Evolutionary conservation across 1,140 invertebrate genomes (phyloP), one percentile per base, ranked within the genome.

Genomic region (Ridgeia piscesae): DNA sequence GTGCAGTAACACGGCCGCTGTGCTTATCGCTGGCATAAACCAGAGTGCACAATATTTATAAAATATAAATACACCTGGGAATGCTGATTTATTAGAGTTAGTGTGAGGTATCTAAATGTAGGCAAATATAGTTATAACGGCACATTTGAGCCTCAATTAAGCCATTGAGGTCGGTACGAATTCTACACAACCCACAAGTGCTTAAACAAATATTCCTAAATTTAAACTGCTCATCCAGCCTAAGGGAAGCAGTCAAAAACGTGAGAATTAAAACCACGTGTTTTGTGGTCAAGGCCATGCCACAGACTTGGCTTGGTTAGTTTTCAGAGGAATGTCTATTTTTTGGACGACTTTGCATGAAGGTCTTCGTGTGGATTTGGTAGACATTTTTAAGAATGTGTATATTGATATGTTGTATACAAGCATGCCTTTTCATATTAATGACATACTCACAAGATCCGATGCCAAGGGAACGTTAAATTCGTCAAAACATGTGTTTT

Each of bases 371-470:
- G 33, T 14, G 14, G 31, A 27, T 90, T 90, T 14, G 33, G 35
- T 90, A 34, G 33, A 90, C n/a, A 34, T 90, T 90, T 90, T 90
- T 33, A 2, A 27, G 17, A 33, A 17, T 90, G 31, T 33, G 21
- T 34, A 90, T 90, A 34, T 90, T n/a, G 89, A 34, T 14, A 34
- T 34, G 33, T 2, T 21, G 89, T 90, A 90, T 33, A 92, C 35
- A 35, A 42, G 88, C 27, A 34, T 58, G 21, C 33, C 88, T 42
- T 14, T 35, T 33, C 8, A 50, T 33, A 92, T 88, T 31, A 88
- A 34, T 88, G 8, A 31, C 91, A 50, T 50, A 77, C 58, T 33
- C 33, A 33, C n/a, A 48, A 91, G 91, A 91, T 91, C 34, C 35
- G 33, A 91, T 21, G n/a, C 35, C 33, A 50, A 42, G 14, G 11